These are phyloP conservation scores for Chelon labrosus DNA, from an alignment of 2,797 vertebrate species.

Conservation along the genomic window DNA sequence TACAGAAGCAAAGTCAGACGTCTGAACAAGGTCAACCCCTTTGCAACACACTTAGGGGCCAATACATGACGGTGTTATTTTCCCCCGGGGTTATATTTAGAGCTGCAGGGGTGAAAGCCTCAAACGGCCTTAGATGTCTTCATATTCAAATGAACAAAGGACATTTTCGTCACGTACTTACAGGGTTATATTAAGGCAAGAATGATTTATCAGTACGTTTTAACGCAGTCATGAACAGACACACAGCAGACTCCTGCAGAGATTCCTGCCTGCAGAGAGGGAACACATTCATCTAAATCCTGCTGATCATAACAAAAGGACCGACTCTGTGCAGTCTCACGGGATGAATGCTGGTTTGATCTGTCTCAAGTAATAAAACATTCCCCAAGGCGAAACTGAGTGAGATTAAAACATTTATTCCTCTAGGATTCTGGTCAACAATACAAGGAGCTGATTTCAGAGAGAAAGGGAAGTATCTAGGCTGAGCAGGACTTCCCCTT, in stretches of 20 bases:
- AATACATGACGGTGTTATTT: slow-evolving; percentile 34
- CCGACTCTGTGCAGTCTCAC: slow-evolving; percentile 27
- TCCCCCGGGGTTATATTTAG: slow-evolving; percentile 68
- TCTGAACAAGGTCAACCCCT: slow-evolving; percentile 37
- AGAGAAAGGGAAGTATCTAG: slow-evolving; percentile 67
- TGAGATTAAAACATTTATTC: slow-evolving; percentile 43
- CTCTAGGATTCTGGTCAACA: slow-evolving; percentile 66
- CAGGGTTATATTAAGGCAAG: slow-evolving; percentile 6
- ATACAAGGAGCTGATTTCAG: slow-evolving; percentile 33
- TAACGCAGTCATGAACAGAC: neutral
- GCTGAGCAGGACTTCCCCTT: slow-evolving; percentile 67
- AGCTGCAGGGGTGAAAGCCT: slow-evolving; percentile 33
- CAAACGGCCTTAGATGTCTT: slow-evolving; percentile 40
- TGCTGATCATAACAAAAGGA: slow-evolving; percentile 48
- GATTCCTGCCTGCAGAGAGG: neutral
- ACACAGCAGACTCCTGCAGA: slow-evolving; percentile 2
- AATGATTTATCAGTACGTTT: slow-evolving; percentile 11
- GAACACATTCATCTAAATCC: slow-evolving; percentile 35
- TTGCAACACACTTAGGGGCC: slow-evolving; percentile 27
- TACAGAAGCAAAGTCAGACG: slow-evolving; percentile 19
- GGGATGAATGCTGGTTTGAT: slow-evolving; percentile 38
- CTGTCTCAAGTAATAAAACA: slow-evolving; percentile 28
- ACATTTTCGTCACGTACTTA: slow-evolving; percentile 14
- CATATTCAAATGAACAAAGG: slow-evolving; percentile 38
- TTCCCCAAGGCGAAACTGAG: slow-evolving; percentile 28